phyloP scores from a whole-genome alignment of 1,140 invertebrate genomes.

The Harpegnathos saltator region DNA sequence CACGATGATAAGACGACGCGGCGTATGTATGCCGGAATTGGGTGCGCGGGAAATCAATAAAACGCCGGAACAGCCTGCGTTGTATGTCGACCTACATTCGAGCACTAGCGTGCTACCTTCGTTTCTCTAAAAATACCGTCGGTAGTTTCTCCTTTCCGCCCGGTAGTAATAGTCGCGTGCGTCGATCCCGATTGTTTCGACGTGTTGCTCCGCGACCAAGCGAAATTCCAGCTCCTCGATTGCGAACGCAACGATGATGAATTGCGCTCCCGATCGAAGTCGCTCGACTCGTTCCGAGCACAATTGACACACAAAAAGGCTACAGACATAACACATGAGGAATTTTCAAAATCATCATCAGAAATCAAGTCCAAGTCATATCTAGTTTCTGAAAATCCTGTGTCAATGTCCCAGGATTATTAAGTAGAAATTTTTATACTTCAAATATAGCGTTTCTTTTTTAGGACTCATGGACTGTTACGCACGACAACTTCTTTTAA shows the following conservation, averaged over 20 bases:
- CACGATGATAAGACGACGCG: not conserved
- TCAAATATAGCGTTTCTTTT: no score
- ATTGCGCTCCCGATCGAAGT: not conserved
- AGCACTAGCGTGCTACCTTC: conserved; percentile 51
- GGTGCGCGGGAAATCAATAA: conserved; percentile 56
- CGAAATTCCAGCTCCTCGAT: conserved; percentile 2
- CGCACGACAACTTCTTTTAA: no score
- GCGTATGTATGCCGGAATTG: conserved; percentile 31
- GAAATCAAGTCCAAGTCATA: not conserved
- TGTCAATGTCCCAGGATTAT: no score
- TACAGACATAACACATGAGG: not conserved
- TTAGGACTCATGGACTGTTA: no score
- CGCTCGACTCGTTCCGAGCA: not conserved
- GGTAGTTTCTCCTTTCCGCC: conserved; percentile 49
- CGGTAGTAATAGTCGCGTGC: conserved; percentile 71
- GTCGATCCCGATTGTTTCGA: conserved; percentile 52
- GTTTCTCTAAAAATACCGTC: conserved; percentile 50
- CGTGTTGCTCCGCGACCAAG: not conserved
- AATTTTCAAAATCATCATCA: conserved; percentile 1
- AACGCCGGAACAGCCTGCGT: conserved; percentile 51
- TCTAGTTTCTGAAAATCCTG: no score
- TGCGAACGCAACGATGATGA: conserved; percentile 3
- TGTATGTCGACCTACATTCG: conserved; percentile 56
- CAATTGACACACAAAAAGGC: no score
- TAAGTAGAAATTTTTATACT: no score